Evolutionary conservation across 2,888 invertebrate species (phyloP), one percentile per base, ranked within the genome.

Genomic region (Keiferia lycopersicella): DNA sequence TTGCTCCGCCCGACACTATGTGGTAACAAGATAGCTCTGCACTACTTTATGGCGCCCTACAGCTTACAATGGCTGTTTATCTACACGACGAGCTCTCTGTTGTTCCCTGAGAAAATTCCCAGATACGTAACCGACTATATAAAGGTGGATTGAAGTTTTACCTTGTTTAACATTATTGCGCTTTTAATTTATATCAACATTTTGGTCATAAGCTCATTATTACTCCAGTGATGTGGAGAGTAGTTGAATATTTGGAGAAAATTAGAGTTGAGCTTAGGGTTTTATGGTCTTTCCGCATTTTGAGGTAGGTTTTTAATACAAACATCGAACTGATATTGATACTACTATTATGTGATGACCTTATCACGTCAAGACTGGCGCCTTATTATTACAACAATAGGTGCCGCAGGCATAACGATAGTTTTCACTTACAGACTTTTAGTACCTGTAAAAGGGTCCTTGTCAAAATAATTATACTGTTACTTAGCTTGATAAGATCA

Each of bases 1-100:
- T 26, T 26, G 70, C 75, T 71, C 69, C 67, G 34, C 63, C 65
- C 39, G 41, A 4, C 30, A 16, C 34, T n/a, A 60, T 22, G 59
- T 64, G 65, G 65, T 65, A 65, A 65, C 63, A 26, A 65, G 65
- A 62, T 65, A 53, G 59, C 65, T 38, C 16, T 45, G 57, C 30
- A 38, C 41, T 56, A 56, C 34, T 56, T 56, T 34, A 62, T 22
- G 62, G 62, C 58, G 34, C 61, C 22, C 16, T 38, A 41, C 45
- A 45, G 48, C 58, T 57, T 61, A 61, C 64, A 60, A 48, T 12
- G 41, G 30, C 45, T 63, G 48, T 26, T 61, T 48, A 26, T 61
- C 60, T 50, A 20, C 50, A 22, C 8, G 8, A 0, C 11, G 12
- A 11, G 50, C 50, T 20, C 50, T 20, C 50, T 50, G 50, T 50